phyloP scores from a whole-genome alignment of 2,888 invertebrate genomes.

The Chelonus formosanus region DNA sequence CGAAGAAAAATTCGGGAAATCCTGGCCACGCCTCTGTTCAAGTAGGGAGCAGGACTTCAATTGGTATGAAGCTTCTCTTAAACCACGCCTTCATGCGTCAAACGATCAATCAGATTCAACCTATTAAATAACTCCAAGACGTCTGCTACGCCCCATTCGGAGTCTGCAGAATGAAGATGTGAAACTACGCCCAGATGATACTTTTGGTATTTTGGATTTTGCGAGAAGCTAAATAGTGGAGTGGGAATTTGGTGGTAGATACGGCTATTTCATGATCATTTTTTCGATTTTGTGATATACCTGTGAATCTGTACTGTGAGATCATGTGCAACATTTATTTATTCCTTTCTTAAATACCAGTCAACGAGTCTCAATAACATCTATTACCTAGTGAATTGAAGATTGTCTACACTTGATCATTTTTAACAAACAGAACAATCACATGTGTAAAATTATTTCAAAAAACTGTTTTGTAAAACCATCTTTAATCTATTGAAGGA shows the following conservation, averaged over 20 bases:
- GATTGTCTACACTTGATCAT: too few species aligned
- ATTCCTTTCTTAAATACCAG: neutral
- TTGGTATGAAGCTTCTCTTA: slow-evolving; percentile 27
- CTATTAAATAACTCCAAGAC: slow-evolving; percentile 32
- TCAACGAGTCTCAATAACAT: too few species aligned
- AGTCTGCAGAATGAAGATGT: slow-evolving; percentile 16
- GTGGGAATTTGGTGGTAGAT: slow-evolving; percentile 3
- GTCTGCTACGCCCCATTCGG: slow-evolving; percentile 34
- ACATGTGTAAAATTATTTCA: too few species aligned
- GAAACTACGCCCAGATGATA: slow-evolving; percentile 20
- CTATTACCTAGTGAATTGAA: too few species aligned
- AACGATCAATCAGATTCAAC: slow-evolving; percentile 30
- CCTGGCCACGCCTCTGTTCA: slow-evolving; percentile 28
- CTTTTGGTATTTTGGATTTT: slow-evolving; percentile 30
- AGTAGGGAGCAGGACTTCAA: slow-evolving; percentile 17
- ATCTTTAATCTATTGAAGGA: too few species aligned
- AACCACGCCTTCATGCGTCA: slow-evolving; percentile 34
- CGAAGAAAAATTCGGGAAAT: slow-evolving; percentile 41
- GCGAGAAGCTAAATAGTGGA: slow-evolving; percentile 20
- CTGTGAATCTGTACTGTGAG: slow-evolving; percentile 3
- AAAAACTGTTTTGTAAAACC: too few species aligned
- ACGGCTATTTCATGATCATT: slow-evolving; percentile 4
- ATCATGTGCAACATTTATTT: neutral
- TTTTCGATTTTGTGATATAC: slow-evolving; percentile 4
- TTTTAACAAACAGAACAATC: too few species aligned